Conservation (phyloP, 1,140 invertebrate genomes). For the Heliconius eleuchia region DNA sequence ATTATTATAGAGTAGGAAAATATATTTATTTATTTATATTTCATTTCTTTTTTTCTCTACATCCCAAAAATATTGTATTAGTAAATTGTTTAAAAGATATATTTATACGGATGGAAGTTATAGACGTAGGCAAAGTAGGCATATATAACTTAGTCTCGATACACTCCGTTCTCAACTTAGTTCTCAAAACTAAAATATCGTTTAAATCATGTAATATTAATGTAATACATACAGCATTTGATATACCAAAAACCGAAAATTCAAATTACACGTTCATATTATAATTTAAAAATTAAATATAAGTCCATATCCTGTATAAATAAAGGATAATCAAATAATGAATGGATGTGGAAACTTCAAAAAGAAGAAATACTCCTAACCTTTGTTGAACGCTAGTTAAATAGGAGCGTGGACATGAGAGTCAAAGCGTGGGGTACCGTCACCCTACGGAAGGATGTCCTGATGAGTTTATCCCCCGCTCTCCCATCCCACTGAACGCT, state of each 20-base stretch:
- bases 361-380: background rate
- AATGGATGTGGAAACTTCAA: background rate
- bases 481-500: constrained; percentile 37
- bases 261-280: background rate
- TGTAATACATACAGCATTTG: too few relatives aligned
- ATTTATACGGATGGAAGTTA: too few relatives aligned
- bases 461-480: constrained; percentile 45
- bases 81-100: too few relatives aligned
- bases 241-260: too few relatives aligned
- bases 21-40: too few relatives aligned
- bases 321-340: background rate
- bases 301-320: background rate
- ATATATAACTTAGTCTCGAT: too few relatives aligned
- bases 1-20: background rate
- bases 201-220: too few relatives aligned
- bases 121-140: too few relatives aligned
- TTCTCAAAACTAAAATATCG: too few relatives aligned
- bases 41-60: background rate
- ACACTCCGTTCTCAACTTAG: too few relatives aligned
- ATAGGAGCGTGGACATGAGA: constrained; percentile 29
- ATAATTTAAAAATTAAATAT: background rate
- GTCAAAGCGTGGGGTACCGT: constrained; percentile 26
- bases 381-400: constrained; percentile 18
- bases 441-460: constrained; percentile 50
- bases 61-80: background rate